Conservation (phyloP, 2,888 invertebrate genomes). For the Mythimna vitellina region DNA sequence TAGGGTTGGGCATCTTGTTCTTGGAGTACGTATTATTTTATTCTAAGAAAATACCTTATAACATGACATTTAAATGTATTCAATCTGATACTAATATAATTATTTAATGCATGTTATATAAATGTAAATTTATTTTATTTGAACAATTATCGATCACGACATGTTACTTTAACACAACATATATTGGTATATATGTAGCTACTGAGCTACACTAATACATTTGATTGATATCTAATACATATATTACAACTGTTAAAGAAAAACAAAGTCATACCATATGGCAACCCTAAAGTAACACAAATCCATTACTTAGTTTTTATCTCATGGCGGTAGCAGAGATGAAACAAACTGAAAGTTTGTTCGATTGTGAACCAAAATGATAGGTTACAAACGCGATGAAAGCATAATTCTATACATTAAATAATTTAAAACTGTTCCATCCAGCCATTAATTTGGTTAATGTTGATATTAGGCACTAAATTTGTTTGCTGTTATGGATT, state of each 20-base stretch:
- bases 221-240: not conserved
- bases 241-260: not conserved
- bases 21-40: slow-evolving; percentile 3
- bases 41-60: slow-evolving; percentile 23
- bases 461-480: slow-evolving; percentile 49
- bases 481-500: slow-evolving; percentile 36
- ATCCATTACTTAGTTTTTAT: slow-evolving; percentile 63
- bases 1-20: slow-evolving; percentile 44
- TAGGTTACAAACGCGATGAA: slow-evolving; percentile 67
- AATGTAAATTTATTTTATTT: slow-evolving; percentile 35
- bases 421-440: slow-evolving; percentile 60
- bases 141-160: slow-evolving; percentile 30
- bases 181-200: too few species aligned
- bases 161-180: slow-evolving; percentile 1
- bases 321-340: slow-evolving; percentile 68
- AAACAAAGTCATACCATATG: not conserved
- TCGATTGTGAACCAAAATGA: slow-evolving; percentile 68
- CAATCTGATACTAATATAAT: slow-evolving; percentile 24
- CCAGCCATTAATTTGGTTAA: slow-evolving; percentile 65
- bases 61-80: slow-evolving; percentile 16
- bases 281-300: slow-evolving; percentile 39
- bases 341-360: slow-evolving; percentile 67
- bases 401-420: slow-evolving; percentile 72
- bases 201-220: not conserved
- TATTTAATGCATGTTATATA: slow-evolving; percentile 10